phyloP scores from a whole-genome alignment of 2,797 vertebrate genomes.

The Remorina albescens region DNA sequence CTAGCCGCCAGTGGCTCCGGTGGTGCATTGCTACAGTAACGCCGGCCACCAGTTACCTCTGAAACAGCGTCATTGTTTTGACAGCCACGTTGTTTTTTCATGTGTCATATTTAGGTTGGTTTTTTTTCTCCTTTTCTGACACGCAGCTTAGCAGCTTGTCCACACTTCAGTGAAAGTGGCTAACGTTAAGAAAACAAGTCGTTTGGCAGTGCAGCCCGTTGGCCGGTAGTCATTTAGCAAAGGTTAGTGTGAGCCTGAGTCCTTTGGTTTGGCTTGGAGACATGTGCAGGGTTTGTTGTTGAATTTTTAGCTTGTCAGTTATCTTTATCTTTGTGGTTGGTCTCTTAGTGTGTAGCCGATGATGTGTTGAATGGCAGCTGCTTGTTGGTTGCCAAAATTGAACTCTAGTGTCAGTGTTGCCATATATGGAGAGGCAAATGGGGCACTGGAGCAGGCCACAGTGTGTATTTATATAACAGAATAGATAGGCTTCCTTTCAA shows the following conservation, averaged over 20 bases:
- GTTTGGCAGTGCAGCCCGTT: slow-evolving; percentile 4
- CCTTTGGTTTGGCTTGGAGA: slow-evolving; percentile 12
- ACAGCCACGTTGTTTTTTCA: neutral
- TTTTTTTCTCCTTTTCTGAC: neutral
- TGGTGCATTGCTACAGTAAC: slow-evolving; percentile 73
- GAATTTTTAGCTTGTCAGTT: slow-evolving; percentile 6
- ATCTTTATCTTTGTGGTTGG: slow-evolving; percentile 29
- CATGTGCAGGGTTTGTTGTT: slow-evolving; percentile 8
- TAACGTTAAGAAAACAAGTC: neutral
- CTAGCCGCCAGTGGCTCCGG: slow-evolving; percentile 66
- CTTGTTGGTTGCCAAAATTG: slow-evolving; percentile 84
- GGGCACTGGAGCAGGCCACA: slow-evolving; percentile 83
- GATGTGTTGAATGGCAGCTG: slow-evolving; percentile 81
- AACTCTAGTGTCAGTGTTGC: slow-evolving; percentile 83
- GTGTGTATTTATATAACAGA: slow-evolving; percentile 90
- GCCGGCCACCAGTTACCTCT: slow-evolving; percentile 2
- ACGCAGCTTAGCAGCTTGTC: neutral
- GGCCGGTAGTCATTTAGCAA: slow-evolving; percentile 29
- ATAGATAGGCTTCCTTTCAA: slow-evolving; percentile 71
- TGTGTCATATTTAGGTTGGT: neutral
- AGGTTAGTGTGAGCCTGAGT: slow-evolving; percentile 6
- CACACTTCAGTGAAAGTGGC: neutral
- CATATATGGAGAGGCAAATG: slow-evolving; percentile 87
- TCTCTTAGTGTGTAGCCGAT: slow-evolving; percentile 17
- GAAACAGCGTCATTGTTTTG: slow-evolving; percentile 12